Percentiles rank a stretch among this genome's conserved stretches.
Evolutionary conservation across 2,797 vertebrate species (phyloP).

Genomic region (Tinamus major): DNA sequence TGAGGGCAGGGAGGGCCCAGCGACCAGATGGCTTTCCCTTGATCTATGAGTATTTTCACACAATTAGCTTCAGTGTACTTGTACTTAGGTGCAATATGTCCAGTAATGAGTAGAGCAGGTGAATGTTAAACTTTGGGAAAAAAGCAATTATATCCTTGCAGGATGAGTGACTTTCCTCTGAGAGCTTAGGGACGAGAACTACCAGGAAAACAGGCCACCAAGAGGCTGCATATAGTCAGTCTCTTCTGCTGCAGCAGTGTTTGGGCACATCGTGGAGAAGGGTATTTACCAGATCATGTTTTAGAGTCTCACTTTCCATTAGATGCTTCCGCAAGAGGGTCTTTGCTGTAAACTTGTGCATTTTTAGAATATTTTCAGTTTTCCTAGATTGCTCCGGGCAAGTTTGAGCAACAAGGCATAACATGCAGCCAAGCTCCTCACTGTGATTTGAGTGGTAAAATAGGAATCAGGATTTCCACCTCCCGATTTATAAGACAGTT

Average conservation of each 20-base stretch:
- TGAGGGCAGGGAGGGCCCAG: neutral
- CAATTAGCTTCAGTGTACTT: conserved; percentile 21
- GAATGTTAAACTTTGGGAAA: conserved; percentile 10
- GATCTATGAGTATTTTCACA: conserved; percentile 21
- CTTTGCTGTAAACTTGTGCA: neutral
- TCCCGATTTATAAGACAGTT: neutral
- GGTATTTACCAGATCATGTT: neutral
- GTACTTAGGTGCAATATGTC: conserved; percentile 25
- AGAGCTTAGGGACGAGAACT: neutral
- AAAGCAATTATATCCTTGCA: neutral
- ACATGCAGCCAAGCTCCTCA: neutral
- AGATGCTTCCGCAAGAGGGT: neutral
- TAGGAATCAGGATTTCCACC: neutral
- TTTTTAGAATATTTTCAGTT: neutral
- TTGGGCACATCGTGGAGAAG: neutral
- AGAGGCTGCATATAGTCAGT: neutral
- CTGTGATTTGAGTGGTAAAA: conserved; percentile 14
- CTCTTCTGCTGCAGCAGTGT: neutral
- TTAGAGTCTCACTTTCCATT: neutral
- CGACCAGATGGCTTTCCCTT: conserved; percentile 55
- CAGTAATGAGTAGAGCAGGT: neutral
- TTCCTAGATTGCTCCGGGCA: neutral
- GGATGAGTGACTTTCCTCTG: neutral
- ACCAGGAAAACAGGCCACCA: neutral
- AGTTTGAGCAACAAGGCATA: neutral